A percentile compares a stretch with the other conserved stretches of the same genome.
These are phyloP conservation scores for Gavia stellata DNA, from an alignment of 2,113 vertebrate genomes.

Conservation along the genomic window DNA sequence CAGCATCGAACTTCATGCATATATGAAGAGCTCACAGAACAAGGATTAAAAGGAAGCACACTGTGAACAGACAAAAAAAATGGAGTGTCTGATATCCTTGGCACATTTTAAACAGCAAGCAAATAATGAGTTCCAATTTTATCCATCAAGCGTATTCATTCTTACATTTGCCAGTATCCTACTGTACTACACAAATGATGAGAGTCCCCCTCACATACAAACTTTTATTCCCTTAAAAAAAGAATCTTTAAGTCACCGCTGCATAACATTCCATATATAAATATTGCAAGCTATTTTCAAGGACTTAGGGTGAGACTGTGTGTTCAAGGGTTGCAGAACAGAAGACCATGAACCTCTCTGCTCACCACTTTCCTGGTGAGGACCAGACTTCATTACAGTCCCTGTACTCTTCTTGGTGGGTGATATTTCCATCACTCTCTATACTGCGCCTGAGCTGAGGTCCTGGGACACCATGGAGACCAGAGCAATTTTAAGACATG, in stretches of 20 bases:
- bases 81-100: neutral
- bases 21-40: neutral
- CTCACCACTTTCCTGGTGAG: neutral
- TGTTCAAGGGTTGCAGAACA: neutral
- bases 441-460: neutral
- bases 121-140: neutral
- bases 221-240: conserved; percentile 11
- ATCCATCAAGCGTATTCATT: neutral
- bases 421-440: neutral
- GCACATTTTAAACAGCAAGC: neutral
- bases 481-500: neutral
- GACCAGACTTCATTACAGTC: neutral
- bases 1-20: neutral
- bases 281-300: conserved; percentile 10
- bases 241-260: neutral
- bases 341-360: neutral
- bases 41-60: neutral
- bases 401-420: neutral
- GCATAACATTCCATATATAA: neutral
- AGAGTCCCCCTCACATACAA: neutral
- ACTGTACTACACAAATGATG: neutral
- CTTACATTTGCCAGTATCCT: neutral
- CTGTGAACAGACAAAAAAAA: neutral
- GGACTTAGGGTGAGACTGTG: neutral
- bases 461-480: neutral